A percentile compares a stretch with the other conserved stretches of the same genome.
Evolutionary conservation across 2,113 vertebrate genomes (phyloP).

Genomic region (Oncorhynchus masou): DNA sequence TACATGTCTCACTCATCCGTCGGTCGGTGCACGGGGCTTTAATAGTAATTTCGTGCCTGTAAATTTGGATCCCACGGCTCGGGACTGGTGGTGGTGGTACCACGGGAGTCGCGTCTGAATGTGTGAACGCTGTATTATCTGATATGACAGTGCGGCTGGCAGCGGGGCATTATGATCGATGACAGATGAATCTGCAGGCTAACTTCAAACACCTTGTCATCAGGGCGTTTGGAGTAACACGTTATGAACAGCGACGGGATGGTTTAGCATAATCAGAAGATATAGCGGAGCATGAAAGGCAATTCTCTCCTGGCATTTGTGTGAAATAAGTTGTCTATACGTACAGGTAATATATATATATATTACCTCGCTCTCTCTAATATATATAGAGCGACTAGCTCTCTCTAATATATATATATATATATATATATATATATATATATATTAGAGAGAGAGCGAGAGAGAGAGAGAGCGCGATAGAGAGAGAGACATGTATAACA

Average conservation of each 20-base stretch:
- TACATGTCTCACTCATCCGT: conserved; percentile 39
- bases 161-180: conserved; percentile 56
- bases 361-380: too few relatives aligned
- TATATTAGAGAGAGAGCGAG: too few relatives aligned
- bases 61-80: conserved; percentile 49
- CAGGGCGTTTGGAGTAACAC: conserved; percentile 32
- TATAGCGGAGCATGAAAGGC: conserved; percentile 9
- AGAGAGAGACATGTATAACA: background rate
- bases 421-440: too few relatives aligned
- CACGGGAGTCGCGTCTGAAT: conserved; percentile 48
- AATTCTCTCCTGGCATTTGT: conserved; percentile 10
- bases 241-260: conserved; percentile 23
- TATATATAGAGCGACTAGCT: too few relatives aligned
- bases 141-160: conserved; percentile 62
- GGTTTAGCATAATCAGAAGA: conserved; percentile 39
- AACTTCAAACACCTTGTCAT: conserved; percentile 50
- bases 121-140: conserved; percentile 61
- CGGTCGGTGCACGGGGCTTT: conserved; percentile 39
- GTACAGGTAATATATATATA: background rate
- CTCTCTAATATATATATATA: too few relatives aligned
- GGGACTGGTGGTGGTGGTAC: conserved; percentile 45
- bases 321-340: conserved; percentile 7
- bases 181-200: conserved; percentile 50
- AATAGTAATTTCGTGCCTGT: conserved; percentile 60
- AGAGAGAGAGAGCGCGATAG: too few relatives aligned